Conservation (phyloP, 1,140 invertebrate genomes). For the Chironomus striatipennis region DNA sequence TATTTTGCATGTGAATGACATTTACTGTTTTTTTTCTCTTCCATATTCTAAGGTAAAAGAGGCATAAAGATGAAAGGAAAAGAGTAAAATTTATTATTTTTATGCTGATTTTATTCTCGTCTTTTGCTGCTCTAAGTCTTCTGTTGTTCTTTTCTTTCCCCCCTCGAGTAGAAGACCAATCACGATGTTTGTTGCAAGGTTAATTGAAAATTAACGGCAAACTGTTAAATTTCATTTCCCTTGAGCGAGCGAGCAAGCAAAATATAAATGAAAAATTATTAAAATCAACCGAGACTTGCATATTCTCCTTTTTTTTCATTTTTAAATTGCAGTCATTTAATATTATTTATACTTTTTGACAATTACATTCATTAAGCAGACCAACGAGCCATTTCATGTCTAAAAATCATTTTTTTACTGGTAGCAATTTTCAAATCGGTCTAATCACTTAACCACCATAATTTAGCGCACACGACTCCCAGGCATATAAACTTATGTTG, state of each 20-base stretch:
- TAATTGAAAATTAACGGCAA: constrained; percentile 14
- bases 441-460: constrained; percentile 12
- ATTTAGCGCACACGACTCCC: neutral
- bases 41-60: neutral
- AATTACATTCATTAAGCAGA: neutral
- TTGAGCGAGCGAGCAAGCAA: neutral
- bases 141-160: too few relatives aligned
- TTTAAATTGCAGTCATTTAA: constrained; percentile 5
- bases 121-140: too few relatives aligned
- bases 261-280: neutral
- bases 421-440: neutral
- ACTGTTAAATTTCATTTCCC: constrained; percentile 13
- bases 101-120: too few relatives aligned
- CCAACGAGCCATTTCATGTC: neutral
- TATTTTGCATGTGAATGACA: neutral
- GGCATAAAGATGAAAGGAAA: neutral
- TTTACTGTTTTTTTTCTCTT: neutral
- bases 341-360: neutral
- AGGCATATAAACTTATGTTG: neutral
- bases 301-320: neutral
- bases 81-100: too few relatives aligned
- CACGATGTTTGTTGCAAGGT: neutral
- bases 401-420: neutral
- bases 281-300: neutral
- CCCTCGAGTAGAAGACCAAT: neutral